phyloP scores from a whole-genome alignment of 2,113 vertebrate species.

The Oncorhynchus masou region DNA sequence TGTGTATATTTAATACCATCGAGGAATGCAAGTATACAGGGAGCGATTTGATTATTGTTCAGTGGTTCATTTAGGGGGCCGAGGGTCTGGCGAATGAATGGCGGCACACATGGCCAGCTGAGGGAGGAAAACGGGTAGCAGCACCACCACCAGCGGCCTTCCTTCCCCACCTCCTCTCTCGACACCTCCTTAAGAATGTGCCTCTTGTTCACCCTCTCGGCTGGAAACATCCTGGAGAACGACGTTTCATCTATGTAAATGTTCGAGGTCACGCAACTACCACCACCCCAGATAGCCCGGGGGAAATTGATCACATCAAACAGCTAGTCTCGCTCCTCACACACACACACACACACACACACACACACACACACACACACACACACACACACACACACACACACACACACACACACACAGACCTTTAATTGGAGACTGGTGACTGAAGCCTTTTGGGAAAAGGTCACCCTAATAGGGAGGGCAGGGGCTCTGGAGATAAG shows the following conservation, averaged over 20 bases:
- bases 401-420: no score
- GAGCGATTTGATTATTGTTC: conserved; percentile 3
- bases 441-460: not conserved
- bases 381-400: no score
- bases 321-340: not conserved
- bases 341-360: no score
- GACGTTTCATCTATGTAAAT: conserved; percentile 9
- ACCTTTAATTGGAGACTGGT: not conserved
- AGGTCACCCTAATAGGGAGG: not conserved
- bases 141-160: not conserved
- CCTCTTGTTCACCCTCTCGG: conserved; percentile 15
- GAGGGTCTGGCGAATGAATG: not conserved
- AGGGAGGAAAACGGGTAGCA: not conserved
- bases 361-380: no score
- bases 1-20: not conserved
- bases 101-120: not conserved
- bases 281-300: not conserved
- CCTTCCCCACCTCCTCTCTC: not conserved
- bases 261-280: not conserved
- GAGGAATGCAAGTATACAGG: not conserved
- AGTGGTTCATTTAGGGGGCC: not conserved
- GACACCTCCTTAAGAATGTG: conserved; percentile 7
- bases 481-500: not conserved
- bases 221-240: not conserved
- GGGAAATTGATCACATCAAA: conserved; percentile 7